Evolutionary conservation across 2,888 invertebrate genomes (phyloP), one percentile per base, ranked within the genome.

Genomic region (Protonemura montana): DNA sequence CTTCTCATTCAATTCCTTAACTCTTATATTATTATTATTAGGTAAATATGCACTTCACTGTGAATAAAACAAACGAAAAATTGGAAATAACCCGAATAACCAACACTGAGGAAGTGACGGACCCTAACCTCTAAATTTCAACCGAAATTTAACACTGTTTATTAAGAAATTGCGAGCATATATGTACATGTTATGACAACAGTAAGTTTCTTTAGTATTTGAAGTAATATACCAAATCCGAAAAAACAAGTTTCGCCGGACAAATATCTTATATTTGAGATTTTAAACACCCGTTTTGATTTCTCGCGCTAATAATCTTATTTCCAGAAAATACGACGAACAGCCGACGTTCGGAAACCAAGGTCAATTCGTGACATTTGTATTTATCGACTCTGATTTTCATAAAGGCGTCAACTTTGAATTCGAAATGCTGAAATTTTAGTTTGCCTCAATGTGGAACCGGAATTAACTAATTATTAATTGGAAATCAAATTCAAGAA

Each of bases 281-380:
- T 59, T 21, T 25, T 85, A 76, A 76, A 25, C 26, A 85, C 30
- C n/a, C 41, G 78, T 85, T 85, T 85, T 85, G 85, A 85, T 85
- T 85, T 85, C 85, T 85, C 85, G 85, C 85, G 85, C 85, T 85
- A 35, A 85, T 76, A 85, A 77, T 76, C 27, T 78, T 30, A 41
- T 13, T 85, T 85, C 76, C 29, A 35, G 85, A 77, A 42, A 30
- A 10, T 82, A 59, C 59, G 59, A 59, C 59, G 7, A 59, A 59
- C 59, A 21, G 59, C 59, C 59, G 7, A 21, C 59, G 59, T 21
- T 7, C 59, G 1, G 59, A 21, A 59, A 21, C 59, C 59, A 59
- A 59, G 59, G 59, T 59, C 59, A 59, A 59, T 59, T 10, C 59
- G 35, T 59, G 59, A 59, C 59, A 59, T 59, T 21, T 59, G 59